Base-by-base conservation (phyloP, 2,888 invertebrate species). In the Odontothrips loti region DNA sequence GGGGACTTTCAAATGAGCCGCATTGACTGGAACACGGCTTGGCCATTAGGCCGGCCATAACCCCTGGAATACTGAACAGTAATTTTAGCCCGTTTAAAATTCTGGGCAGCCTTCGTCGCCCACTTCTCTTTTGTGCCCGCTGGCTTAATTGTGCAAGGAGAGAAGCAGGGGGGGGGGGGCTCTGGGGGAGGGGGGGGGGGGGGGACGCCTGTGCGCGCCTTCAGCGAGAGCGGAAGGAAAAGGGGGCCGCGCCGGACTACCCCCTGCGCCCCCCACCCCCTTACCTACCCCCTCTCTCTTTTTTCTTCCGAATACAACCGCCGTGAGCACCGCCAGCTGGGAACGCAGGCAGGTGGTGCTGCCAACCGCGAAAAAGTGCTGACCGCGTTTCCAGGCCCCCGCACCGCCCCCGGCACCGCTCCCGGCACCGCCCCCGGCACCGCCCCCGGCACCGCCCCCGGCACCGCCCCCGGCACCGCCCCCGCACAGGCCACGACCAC, bases 1-100 rank as follows among this genome's bases (percentile, higher is more conserved):
- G 68, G 34, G 68, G 68, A 75, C 68, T 75, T 75, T 75, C 68
- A 75, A 75, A 75, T 75, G 68, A 75, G 68, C 68, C 68, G 68
- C 68, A 75, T 75, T 75, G 68, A 75, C 68, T 75, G 68, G 68
- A 75, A 75, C 68, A 75, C 68, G 68, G 68, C 68, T 27, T 27
- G 68, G 23, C 68, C 68, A 75, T 75, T 75, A 75, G 68, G 23
- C 68, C 68, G 68, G 68, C 68, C 68, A 75, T 75, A 75, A 75
- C 68, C 68, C 27, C 68, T 75, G 27, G 68, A 75, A 75, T 75
- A 75, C 68, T 75, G 27, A 75, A 75, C 68, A 75, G 68, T 75
- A 75, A 75, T 75, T 75, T 75, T 75, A 27, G 68, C 23, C 68
- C 68, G 68, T 75, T 75, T 75, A 75, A 75, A 75, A 75, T 75